Percentiles rank a stretch among this genome's conserved stretches.
Evolutionary conservation across 1,140 invertebrate species (phyloP).

Genomic region (Aphelenchoides fujianensis): DNA sequence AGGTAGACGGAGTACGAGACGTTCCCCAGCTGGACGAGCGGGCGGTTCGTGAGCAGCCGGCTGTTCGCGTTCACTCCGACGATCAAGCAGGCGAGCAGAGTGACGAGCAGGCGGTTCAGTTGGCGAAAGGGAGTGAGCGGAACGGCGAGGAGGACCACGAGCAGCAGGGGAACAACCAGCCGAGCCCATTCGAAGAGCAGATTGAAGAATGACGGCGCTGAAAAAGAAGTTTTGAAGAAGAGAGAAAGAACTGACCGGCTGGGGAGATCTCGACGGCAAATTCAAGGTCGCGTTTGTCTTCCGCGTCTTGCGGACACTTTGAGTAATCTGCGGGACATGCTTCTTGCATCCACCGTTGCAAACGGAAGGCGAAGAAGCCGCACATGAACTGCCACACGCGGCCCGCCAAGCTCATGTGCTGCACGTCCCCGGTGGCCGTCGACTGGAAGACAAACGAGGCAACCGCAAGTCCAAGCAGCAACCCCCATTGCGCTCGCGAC

Average conservation of each 20-base stretch:
- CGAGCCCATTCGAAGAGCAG: background rate
- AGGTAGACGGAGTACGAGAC: slow-evolving; percentile 8
- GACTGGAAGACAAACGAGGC: background rate
- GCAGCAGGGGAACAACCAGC: background rate
- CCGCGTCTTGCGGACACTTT: background rate
- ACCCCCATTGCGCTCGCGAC: background rate
- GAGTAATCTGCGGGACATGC: background rate
- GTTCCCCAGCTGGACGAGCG: background rate
- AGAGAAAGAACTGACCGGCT: background rate
- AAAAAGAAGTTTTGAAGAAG: background rate
- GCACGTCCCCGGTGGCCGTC: background rate
- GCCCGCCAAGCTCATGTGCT: background rate
- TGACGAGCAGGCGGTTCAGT: background rate
- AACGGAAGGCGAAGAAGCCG: background rate
- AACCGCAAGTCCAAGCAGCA: background rate
- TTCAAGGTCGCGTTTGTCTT: background rate
- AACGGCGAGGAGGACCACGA: background rate
- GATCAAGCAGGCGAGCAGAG: background rate
- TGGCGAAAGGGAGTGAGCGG: background rate
- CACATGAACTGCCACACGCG: slow-evolving; percentile 12
- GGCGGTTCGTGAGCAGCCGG: background rate
- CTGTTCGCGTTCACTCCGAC: background rate
- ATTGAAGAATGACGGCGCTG: background rate
- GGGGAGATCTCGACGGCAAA: background rate
- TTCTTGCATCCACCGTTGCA: background rate